Base-by-base conservation (phyloP, 2,797 vertebrate genomes). In the Salmo trutta region DNA sequence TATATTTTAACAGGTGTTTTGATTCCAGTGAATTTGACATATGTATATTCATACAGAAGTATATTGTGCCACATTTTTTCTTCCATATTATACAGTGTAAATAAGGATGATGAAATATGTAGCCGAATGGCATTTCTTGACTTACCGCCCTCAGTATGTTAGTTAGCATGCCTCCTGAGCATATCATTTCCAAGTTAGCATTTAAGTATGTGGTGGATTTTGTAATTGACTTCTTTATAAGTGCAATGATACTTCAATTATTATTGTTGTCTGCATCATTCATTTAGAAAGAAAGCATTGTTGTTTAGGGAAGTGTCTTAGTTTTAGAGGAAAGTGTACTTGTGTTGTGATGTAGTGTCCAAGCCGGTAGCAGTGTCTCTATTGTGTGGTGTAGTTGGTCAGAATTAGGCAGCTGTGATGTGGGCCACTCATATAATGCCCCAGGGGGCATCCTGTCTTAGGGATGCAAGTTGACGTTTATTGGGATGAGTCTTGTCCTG, bases 21-120 rank as follows among this genome's bases (percentile, higher is more conserved):
- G 81, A 51, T 82, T 41, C 36, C 31, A 15, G 3, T 41, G 8
- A 19, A 27, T 36, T 24, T 14, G 27, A 19, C 36, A 71, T 75
- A 33, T 75, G 21, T 82, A 29, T 64, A 21, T 66, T 86, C 19
- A 79, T 74, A 74, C 52, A 78, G 33, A 5, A 15, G 2, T 73
- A 78, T 51, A 76, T 71, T 79, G 47, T 41, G 74, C 81, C 3
- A 76, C 77, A 12, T 12, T 14, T 56, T 80, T 7, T 74, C 19
- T 76, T 78, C 72, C 62, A 71, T 71, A 76, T 51, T 47, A 21
- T 65, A 31, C 36, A 15, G 0, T 88, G 77, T 91, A 87, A 82
- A 84, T 59, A 51, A 59, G 47, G n/a, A 67, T 17, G 33, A 59
- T 62, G 15, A 21, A 31, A 36, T n/a, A 19, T 82, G 69, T 47